A percentile compares a stretch with the other conserved stretches of the same genome.
Evolutionary conservation across 2,888 invertebrate genomes (phyloP).

Genomic region (Reticulitermes lucifugus): DNA sequence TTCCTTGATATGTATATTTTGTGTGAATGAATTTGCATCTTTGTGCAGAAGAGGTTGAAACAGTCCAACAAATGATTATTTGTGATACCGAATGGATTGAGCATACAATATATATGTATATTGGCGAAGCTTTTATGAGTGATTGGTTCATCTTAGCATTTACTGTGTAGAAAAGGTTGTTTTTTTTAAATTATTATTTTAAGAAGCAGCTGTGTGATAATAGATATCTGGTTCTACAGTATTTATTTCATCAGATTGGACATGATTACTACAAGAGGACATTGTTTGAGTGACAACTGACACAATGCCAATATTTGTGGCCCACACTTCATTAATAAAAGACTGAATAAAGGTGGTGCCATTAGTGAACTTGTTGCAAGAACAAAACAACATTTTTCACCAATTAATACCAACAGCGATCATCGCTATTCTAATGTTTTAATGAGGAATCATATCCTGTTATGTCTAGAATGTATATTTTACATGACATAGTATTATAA

Average conservation of each 20-base stretch:
- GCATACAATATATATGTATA: slow-evolving; percentile 27
- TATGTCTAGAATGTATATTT: slow-evolving; percentile 16
- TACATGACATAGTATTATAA: not conserved
- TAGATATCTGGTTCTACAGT: slow-evolving; percentile 21
- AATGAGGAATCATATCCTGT: not conserved
- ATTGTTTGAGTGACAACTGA: not conserved
- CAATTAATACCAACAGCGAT: not conserved
- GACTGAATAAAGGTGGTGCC: not conserved
- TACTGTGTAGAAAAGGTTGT: slow-evolving; percentile 26
- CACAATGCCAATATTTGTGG: not conserved
- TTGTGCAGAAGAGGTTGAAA: slow-evolving; percentile 16
- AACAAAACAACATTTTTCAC: not conserved
- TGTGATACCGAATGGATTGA: slow-evolving; percentile 30
- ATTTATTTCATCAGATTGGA: slow-evolving; percentile 25
- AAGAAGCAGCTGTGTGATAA: slow-evolving; percentile 37
- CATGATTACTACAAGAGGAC: not conserved
- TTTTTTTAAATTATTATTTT: slow-evolving; percentile 28
- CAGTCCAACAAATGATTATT: slow-evolving; percentile 28
- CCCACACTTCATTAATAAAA: not conserved
- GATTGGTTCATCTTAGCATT: slow-evolving; percentile 31
- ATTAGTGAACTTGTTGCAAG: not conserved
- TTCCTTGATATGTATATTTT: slow-evolving; percentile 4
- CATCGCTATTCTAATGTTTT: not conserved
- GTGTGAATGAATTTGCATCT: slow-evolving; percentile 29
- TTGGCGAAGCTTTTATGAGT: slow-evolving; percentile 24